A percentile compares a stretch with the other conserved stretches of the same genome.
phyloP scores from a whole-genome alignment of 1,140 invertebrate species.

The Glossosoma conforme region DNA sequence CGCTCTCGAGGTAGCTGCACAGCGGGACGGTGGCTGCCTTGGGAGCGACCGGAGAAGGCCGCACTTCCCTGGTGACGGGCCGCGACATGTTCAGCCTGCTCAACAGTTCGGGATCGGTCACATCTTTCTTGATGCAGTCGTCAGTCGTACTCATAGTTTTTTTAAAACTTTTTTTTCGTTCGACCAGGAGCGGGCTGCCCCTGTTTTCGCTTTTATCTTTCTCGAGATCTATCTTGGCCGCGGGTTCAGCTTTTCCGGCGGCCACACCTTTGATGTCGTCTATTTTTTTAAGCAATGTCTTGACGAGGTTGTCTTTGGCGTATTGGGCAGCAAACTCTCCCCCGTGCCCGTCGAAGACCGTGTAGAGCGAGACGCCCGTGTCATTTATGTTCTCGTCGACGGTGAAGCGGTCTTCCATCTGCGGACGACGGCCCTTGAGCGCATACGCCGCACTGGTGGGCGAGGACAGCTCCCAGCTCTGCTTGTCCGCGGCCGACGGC shows the following conservation, averaged over 20 bases:
- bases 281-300: conserved; percentile 70
- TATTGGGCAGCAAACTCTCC: conserved; percentile 92
- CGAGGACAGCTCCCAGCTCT: conserved; percentile 73
- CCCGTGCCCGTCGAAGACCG: conserved; percentile 92
- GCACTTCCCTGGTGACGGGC: conserved; percentile 61
- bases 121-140: conserved; percentile 51
- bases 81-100: conserved; percentile 59
- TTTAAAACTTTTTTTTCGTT: conserved; percentile 60
- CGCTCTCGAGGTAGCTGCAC: conserved; percentile 60
- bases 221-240: conserved; percentile 35
- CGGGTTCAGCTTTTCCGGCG: conserved; percentile 49
- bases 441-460: conserved; percentile 78
- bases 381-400: conserved; percentile 71
- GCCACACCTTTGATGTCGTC: conserved; percentile 65
- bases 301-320: conserved; percentile 75
- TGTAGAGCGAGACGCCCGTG: conserved; percentile 78
- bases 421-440: conserved; percentile 78
- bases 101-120: conserved; percentile 64
- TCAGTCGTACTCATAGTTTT: conserved; percentile 58
- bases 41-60: conserved; percentile 34
- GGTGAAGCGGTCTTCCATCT: conserved; percentile 92
- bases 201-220: conserved; percentile 45
- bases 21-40: conserved; percentile 40
- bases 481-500: conserved; percentile 54
- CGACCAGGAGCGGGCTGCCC: conserved; percentile 37